Conservation (phyloP, 1,140 invertebrate species). For the Tetragonula clypearis region DNA sequence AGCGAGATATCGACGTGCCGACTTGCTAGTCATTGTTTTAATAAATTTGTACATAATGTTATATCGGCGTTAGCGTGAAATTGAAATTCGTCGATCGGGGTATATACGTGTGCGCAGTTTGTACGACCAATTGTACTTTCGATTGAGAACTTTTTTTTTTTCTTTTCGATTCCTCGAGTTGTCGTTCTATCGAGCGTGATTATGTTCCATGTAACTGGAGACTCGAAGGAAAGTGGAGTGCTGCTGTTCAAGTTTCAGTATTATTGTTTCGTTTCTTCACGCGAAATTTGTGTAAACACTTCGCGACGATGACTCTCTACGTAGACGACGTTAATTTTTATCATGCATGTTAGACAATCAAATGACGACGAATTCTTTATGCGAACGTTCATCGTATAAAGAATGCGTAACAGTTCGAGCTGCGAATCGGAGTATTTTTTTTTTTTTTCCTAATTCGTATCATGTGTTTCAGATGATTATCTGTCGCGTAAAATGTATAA, state of each 20-base stretch:
- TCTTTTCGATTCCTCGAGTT: not conserved
- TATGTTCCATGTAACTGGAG: not conserved
- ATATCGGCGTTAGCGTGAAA: constrained; percentile 52
- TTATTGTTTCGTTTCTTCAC: not conserved
- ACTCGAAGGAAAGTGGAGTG: not conserved
- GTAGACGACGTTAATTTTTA: too few species aligned
- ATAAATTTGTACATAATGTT: constrained; percentile 66
- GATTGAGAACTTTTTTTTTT: too few species aligned
- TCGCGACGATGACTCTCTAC: not conserved
- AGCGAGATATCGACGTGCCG: constrained; percentile 16
- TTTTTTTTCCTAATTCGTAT: not conserved
- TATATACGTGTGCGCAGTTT: constrained; percentile 33
- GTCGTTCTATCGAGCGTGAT: not conserved
- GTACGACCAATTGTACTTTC: constrained; percentile 9
- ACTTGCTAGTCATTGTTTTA: constrained; percentile 60
- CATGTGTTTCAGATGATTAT: too few species aligned
- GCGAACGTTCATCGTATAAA: too few species aligned
- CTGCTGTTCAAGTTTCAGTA: not conserved
- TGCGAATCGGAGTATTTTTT: not conserved
- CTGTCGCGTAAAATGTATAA: not conserved
- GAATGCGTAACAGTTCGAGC: not conserved
- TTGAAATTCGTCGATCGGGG: constrained; percentile 35
- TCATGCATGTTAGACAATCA: too few species aligned
- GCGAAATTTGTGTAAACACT: not conserved
- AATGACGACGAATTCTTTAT: too few species aligned